Evolutionary conservation across 2,113 vertebrate genomes (phyloP).

Genomic region (Acanthisitta chloris): DNA sequence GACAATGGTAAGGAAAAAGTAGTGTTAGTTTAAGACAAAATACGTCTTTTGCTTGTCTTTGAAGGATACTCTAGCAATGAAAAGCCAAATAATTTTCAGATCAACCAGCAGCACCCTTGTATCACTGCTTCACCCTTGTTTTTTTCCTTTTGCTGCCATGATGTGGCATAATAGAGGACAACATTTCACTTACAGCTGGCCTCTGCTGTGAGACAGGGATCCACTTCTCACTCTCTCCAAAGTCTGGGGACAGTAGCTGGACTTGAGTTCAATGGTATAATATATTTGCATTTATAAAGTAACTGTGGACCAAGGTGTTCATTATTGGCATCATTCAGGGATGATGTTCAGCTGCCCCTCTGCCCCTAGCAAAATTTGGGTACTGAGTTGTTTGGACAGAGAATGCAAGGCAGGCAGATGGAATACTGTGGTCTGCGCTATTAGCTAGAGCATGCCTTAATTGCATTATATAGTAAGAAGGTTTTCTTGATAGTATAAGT

Average conservation of each 20-base stretch:
- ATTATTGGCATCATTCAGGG: neutral
- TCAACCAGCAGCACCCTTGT: neutral
- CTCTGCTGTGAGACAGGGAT: neutral
- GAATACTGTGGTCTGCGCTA: neutral
- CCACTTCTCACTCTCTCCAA: neutral
- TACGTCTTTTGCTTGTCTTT: neutral
- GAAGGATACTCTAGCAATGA: neutral
- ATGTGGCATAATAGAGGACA: neutral
- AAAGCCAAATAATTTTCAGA: neutral
- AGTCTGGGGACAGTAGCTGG: neutral
- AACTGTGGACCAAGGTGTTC: neutral
- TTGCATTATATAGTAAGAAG: neutral
- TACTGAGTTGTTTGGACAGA: neutral
- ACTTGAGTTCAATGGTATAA: neutral
- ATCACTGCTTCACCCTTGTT: neutral
- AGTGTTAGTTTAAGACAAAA: neutral
- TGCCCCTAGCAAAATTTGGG: neutral
- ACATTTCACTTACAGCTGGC: neutral
- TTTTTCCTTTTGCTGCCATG: neutral
- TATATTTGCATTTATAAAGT: neutral
- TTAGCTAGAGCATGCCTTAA: constrained; percentile 10
- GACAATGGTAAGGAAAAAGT: neutral
- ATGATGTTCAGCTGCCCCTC: neutral
- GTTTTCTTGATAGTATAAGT: neutral
- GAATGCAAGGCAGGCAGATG: neutral